phyloP scores from a whole-genome alignment of 2,797 vertebrate species.

The Pseudochirops corinnae region DNA sequence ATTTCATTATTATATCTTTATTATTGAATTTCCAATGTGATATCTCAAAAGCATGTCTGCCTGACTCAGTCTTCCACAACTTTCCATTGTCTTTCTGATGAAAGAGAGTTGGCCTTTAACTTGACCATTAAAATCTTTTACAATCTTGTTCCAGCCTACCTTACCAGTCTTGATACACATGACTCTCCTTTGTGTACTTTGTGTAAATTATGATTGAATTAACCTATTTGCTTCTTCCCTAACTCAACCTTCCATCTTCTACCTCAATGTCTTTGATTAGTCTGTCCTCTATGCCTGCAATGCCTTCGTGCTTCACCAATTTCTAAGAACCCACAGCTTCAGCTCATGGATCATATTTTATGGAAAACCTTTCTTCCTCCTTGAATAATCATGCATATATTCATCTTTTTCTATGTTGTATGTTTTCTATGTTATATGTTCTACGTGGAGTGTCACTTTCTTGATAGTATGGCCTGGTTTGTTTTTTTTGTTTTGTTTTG shows the following conservation, averaged over 20 bases:
- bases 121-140: not conserved
- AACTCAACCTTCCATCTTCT: not conserved
- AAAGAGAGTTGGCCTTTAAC: not conserved
- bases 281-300: not conserved
- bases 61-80: not conserved
- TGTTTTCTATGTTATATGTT: no score
- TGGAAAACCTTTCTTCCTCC: not conserved
- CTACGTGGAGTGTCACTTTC: not conserved
- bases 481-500: not conserved
- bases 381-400: not conserved
- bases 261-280: not conserved
- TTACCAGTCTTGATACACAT: not conserved
- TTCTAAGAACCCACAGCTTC: not conserved
- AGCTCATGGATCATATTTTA: not conserved
- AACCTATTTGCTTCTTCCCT: not conserved
- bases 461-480: not conserved
- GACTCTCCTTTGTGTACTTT: not conserved
- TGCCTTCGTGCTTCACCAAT: not conserved
- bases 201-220: not conserved
- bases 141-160: not conserved
- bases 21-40: not conserved
- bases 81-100: not conserved
- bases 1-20: not conserved
- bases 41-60: not conserved
- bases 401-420: not conserved